Evolutionary conservation across 2,113 vertebrate species (phyloP).

Genomic region (Aspiorhynchus laticeps): DNA sequence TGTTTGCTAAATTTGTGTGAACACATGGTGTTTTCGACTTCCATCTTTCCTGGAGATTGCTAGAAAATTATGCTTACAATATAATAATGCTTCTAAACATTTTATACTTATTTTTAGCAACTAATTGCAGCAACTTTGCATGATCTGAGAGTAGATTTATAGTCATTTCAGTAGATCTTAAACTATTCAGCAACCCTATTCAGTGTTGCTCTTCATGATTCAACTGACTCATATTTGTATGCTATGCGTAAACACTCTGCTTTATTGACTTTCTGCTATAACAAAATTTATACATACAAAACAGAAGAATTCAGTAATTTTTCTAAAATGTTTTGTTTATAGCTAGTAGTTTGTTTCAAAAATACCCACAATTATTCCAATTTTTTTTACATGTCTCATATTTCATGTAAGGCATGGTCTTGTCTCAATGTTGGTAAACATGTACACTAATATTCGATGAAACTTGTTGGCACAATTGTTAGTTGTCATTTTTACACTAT

Average conservation of each 20-base stretch:
- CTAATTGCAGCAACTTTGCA: not conserved
- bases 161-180: not conserved
- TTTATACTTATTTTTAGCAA: not conserved
- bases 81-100: not conserved
- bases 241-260: not conserved
- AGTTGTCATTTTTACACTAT: not conserved
- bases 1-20: not conserved
- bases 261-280: not conserved
- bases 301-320: not conserved
- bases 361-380: too few species aligned
- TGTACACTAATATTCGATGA: not conserved
- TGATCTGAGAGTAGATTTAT: not conserved
- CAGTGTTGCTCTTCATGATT: not conserved
- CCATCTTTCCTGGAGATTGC: not conserved
- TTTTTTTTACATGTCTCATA: not conserved
- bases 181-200: not conserved
- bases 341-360: not conserved
- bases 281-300: not conserved
- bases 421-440: not conserved
- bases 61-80: not conserved
- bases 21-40: not conserved
- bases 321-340: not conserved
- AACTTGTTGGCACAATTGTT: not conserved
- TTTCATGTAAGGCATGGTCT: not conserved
- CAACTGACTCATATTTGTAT: not conserved